phyloP scores from a whole-genome alignment of 2,888 invertebrate genomes.

The Plagiodera versicolora region DNA sequence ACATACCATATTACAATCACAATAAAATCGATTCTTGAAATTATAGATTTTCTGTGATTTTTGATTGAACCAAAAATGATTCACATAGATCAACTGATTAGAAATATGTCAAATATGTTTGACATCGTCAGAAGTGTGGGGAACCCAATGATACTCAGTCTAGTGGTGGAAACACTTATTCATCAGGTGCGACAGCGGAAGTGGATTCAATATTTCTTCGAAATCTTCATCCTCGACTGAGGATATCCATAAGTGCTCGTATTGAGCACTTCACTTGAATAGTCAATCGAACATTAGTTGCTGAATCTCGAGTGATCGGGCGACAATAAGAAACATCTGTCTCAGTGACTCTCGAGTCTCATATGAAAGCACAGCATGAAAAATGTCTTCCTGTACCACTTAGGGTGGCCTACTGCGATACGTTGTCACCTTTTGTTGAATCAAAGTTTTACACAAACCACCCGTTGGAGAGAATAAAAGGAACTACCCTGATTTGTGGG shows the following conservation, averaged over 20 bases:
- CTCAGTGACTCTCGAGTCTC: conserved; percentile 18
- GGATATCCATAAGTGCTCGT: not conserved
- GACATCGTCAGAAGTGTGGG: too few relatives aligned
- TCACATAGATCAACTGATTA: too few relatives aligned
- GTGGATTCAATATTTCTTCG: not conserved
- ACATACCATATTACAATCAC: too few relatives aligned
- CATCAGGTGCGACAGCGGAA: too few relatives aligned
- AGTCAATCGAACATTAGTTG: not conserved
- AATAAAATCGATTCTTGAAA: too few relatives aligned
- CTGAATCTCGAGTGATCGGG: not conserved
- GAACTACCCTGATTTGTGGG: conserved; percentile 44
- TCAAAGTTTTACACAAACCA: conserved; percentile 36
- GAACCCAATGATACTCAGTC: too few relatives aligned
- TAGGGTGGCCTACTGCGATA: conserved; percentile 36
- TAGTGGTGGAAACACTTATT: too few relatives aligned
- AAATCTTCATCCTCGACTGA: not conserved
- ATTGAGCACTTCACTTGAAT: not conserved
- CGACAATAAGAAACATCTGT: conserved; percentile 24
- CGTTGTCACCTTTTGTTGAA: conserved; percentile 41
- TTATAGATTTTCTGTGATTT: too few relatives aligned
- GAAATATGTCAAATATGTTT: too few relatives aligned
- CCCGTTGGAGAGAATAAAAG: conserved; percentile 36
- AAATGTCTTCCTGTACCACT: conserved; percentile 36
- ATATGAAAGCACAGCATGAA: conserved; percentile 22
- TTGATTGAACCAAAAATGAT: too few relatives aligned